A percentile compares a stretch with the other conserved stretches of the same genome.
phyloP scores from a whole-genome alignment of 2,888 invertebrate genomes.

The Neocrepidodera transversa region DNA sequence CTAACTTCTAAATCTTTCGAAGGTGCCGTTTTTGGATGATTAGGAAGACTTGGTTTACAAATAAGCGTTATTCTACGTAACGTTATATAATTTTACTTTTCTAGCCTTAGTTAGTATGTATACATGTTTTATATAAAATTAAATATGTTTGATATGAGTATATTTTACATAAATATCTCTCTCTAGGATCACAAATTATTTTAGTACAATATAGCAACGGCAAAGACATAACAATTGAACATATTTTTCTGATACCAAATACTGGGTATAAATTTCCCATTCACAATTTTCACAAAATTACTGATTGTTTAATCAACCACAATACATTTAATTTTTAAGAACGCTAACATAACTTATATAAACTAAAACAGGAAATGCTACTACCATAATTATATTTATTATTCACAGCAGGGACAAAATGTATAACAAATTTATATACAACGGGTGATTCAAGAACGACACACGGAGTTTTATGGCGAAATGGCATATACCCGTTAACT shows the following conservation, averaged over 20 bases:
- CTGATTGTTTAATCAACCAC: no score
- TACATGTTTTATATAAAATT: conserved; percentile 9
- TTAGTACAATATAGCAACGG: neutral
- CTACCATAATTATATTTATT: no score
- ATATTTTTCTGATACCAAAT: neutral
- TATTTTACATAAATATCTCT: conserved; percentile 10
- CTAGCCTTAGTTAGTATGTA: conserved; percentile 4
- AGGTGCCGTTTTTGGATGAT: neutral
- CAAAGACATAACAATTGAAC: conserved; percentile 1
- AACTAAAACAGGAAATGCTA: no score
- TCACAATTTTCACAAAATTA: no score
- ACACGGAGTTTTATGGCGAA: no score
- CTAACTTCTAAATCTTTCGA: neutral
- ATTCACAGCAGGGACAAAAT: no score
- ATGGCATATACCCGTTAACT: no score
- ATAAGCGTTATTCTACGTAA: conserved; percentile 6
- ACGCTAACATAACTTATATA: no score
- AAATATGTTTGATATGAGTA: conserved; percentile 1
- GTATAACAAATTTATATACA: no score
- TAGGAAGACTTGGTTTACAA: conserved; percentile 16
- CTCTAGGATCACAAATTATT: conserved; percentile 11
- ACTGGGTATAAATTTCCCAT: neutral
- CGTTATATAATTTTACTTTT: neutral
- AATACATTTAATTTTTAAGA: no score
- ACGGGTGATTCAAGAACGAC: no score